A percentile compares a stretch with the other conserved stretches of the same genome.
Conservation (phyloP, 2,113 vertebrate genomes). For the Pollachius pollachius region DNA sequence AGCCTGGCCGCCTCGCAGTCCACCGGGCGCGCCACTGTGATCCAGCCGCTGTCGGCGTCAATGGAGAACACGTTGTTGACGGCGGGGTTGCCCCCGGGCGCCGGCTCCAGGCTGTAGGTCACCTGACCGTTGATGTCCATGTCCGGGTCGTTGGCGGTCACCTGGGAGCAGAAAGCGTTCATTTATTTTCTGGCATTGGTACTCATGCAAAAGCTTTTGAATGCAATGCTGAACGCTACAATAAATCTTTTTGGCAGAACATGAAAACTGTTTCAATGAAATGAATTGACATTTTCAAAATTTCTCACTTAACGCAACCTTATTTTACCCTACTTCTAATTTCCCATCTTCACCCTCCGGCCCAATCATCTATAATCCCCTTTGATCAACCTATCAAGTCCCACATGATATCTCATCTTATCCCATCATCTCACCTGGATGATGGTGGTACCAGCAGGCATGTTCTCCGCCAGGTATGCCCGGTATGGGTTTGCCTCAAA, state of each 20-base stretch:
- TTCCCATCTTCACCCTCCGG: too few relatives aligned
- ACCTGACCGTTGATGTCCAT: constrained; percentile 86
- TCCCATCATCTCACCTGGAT: constrained; percentile 76
- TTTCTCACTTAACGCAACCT: neutral
- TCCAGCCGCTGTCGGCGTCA: constrained; percentile 89
- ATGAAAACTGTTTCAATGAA: neutral
- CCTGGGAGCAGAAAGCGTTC: constrained; percentile 69
- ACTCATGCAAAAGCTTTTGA: neutral
- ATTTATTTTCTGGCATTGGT: neutral
- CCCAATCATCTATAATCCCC: too few relatives aligned
- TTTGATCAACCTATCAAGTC: constrained; percentile 52
- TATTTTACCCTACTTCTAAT: neutral
- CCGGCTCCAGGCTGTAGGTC: constrained; percentile 82
- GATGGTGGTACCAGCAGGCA: constrained; percentile 89
- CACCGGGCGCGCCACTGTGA: constrained; percentile 79
- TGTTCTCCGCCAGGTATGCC: constrained; percentile 91
- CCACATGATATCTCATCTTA: neutral
- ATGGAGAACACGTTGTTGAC: constrained; percentile 82
- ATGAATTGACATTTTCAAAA: neutral
- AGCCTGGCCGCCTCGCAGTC: constrained; percentile 83
- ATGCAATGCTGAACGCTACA: too few relatives aligned
- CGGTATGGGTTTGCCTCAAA: constrained; percentile 93
- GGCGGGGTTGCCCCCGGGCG: constrained; percentile 60
- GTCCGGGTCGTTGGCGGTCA: constrained; percentile 94
- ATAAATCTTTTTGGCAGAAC: too few relatives aligned